Percentiles rank a stretch among this genome's conserved stretches.
phyloP scores from a whole-genome alignment of 2,113 vertebrate genomes.

The Larimichthys polyactis region DNA sequence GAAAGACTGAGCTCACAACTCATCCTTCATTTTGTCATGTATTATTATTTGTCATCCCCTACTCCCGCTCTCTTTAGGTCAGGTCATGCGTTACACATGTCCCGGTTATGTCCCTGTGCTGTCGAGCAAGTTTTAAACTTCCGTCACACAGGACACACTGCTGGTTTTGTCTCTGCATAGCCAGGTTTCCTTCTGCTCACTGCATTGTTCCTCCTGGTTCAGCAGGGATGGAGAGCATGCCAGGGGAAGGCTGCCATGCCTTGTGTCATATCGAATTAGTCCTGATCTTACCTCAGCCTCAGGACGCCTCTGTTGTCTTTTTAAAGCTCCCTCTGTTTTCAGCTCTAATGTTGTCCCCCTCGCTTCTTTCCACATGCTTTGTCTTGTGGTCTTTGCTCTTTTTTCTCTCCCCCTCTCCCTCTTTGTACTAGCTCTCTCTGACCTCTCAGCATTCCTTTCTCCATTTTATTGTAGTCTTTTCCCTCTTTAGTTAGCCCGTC shows the following conservation, averaged over 20 bases:
- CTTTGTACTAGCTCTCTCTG: not conserved
- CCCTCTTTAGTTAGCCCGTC: not conserved
- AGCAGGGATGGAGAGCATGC: constrained; percentile 21
- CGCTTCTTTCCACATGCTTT: constrained; percentile 10
- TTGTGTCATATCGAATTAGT: constrained; percentile 39
- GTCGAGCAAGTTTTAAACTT: not conserved
- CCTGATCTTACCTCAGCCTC: constrained; percentile 39
- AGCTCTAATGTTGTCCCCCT: not conserved
- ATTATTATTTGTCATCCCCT: not conserved
- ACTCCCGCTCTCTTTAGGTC: not conserved
- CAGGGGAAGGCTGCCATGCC: constrained; percentile 32
- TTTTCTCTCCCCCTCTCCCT: not conserved
- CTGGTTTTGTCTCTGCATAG: constrained; percentile 10
- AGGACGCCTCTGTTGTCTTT: constrained; percentile 24
- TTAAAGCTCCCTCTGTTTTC: constrained; percentile 24
- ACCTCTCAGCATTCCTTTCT: not conserved
- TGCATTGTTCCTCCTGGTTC: constrained; percentile 18
- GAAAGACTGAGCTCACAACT: not conserved
- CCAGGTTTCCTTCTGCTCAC: not conserved
- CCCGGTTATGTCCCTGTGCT: not conserved
- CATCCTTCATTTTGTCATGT: not conserved
- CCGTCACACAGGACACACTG: not conserved
- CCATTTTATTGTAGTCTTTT: not conserved
- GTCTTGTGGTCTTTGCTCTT: not conserved
- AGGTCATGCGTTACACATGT: not conserved